These are phyloP conservation scores for Corbicula japonica DNA, from an alignment of 2,888 invertebrate genomes.

Conservation along the genomic window DNA sequence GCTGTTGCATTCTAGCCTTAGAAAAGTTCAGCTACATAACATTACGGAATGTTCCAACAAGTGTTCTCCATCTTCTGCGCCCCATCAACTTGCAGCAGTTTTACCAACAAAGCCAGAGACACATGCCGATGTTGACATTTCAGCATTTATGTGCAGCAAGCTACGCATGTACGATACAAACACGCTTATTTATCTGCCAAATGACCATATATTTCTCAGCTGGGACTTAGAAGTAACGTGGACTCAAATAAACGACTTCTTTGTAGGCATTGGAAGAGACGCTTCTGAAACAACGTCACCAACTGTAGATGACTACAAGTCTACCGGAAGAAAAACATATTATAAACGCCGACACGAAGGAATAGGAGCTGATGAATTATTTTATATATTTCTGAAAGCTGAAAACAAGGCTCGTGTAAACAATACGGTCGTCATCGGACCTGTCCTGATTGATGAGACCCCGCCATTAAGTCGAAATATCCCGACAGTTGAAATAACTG, in stretches of 20 bases:
- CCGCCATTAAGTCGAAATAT: constrained; percentile 52
- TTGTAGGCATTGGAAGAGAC: constrained; percentile 58
- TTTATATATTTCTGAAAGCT: constrained; percentile 61
- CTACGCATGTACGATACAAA: constrained; percentile 15
- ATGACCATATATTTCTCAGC: constrained; percentile 48
- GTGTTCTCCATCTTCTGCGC: neutral
- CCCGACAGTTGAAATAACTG: constrained; percentile 31
- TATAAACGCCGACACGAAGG: constrained; percentile 58
- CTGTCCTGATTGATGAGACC: constrained; percentile 68
- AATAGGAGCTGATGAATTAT: constrained; percentile 40
- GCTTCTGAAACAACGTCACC: constrained; percentile 15
- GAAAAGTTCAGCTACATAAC: constrained; percentile 28
- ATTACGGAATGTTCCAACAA: constrained; percentile 26
- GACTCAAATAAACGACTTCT: constrained; percentile 64
- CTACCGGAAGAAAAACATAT: constrained; percentile 42
- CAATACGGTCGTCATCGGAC: constrained; percentile 52
- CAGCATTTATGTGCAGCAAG: constrained; percentile 23
- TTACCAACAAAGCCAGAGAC: constrained; percentile 28
- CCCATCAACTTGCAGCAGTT: neutral
- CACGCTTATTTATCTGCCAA: constrained; percentile 56
- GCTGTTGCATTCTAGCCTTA: constrained; percentile 53
- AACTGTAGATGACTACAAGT: constrained; percentile 50
- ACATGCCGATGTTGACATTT: constrained; percentile 4
- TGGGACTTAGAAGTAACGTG: constrained; percentile 59
- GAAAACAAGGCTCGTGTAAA: constrained; percentile 66